Percentiles rank a stretch among this genome's conserved stretches.
Conservation (phyloP, 2,888 invertebrate genomes). For the Choreutis nemorana region DNA sequence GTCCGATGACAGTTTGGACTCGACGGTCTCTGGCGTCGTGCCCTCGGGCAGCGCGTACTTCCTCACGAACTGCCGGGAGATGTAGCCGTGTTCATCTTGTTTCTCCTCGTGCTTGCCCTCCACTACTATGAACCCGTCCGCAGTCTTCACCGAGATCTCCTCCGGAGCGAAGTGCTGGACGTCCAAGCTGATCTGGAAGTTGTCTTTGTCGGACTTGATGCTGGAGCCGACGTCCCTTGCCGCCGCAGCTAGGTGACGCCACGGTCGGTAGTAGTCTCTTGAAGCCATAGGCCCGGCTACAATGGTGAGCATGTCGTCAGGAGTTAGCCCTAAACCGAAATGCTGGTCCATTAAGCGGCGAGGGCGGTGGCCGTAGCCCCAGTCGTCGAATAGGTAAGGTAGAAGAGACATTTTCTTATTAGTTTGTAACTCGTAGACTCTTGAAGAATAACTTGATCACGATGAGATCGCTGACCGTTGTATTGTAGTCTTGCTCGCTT, state of each 20-base stretch:
- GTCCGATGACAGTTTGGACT: slow-evolving; percentile 75
- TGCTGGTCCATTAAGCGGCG: slow-evolving; percentile 44
- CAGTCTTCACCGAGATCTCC: slow-evolving; percentile 76
- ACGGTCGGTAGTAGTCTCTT: slow-evolving; percentile 34
- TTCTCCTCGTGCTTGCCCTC: slow-evolving; percentile 82
- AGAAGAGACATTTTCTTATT: slow-evolving; percentile 23
- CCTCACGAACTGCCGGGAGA: slow-evolving; percentile 75
- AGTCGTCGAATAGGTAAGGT: slow-evolving; percentile 28
- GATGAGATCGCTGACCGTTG: neutral
- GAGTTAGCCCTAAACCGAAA: slow-evolving; percentile 43
- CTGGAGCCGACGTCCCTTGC: slow-evolving; percentile 52
- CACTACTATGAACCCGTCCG: slow-evolving; percentile 70
- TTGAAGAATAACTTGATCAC: too few species aligned
- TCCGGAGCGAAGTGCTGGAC: slow-evolving; percentile 77
- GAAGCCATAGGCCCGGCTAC: slow-evolving; percentile 23
- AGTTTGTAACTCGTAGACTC: neutral
- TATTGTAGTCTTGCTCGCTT: slow-evolving; percentile 15
- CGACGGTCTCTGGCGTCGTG: slow-evolving; percentile 71
- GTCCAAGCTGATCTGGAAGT: slow-evolving; percentile 72
- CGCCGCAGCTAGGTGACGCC: slow-evolving; percentile 38
- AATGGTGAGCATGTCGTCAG: slow-evolving; percentile 41
- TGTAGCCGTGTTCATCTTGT: slow-evolving; percentile 74
- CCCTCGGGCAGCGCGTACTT: slow-evolving; percentile 76
- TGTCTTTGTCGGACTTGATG: slow-evolving; percentile 53
- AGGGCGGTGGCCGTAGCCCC: slow-evolving; percentile 20